phyloP scores from a whole-genome alignment of 2,888 invertebrate species.

The Calephelis perditalis region DNA sequence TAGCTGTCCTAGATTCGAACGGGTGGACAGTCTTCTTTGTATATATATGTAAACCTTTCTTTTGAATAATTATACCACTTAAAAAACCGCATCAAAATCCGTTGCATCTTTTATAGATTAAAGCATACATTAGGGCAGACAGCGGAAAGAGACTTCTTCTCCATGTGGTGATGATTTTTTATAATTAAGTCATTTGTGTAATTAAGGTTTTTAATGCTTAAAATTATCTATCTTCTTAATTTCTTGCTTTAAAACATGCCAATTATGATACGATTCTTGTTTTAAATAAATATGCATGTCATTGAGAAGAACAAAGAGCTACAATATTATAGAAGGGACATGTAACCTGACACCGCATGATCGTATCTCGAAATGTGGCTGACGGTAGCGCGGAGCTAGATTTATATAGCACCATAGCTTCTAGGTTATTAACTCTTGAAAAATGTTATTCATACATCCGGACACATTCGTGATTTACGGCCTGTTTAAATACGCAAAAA shows the following conservation, averaged over 20 bases:
- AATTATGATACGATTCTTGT: neutral
- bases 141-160: too few species aligned
- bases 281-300: conserved; percentile 19
- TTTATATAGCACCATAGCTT: conserved; percentile 16
- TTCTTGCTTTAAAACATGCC: neutral
- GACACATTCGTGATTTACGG: neutral
- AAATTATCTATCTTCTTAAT: neutral
- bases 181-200: too few species aligned
- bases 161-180: too few species aligned
- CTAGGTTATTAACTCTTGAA: conserved; percentile 18
- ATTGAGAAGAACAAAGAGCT: conserved; percentile 24
- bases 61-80: too few species aligned
- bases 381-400: conserved; percentile 19
- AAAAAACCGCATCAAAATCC: too few species aligned
- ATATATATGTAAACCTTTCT: too few species aligned
- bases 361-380: conserved; percentile 21
- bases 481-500: too few species aligned
- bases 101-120: too few species aligned
- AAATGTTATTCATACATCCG: conserved; percentile 6
- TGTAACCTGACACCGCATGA: conserved; percentile 29
- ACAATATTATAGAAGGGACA: conserved; percentile 21
- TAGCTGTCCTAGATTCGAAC: too few species aligned
- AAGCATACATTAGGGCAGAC: too few species aligned
- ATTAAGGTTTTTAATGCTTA: too few species aligned
- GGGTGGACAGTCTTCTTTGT: too few species aligned